Percentiles rank a stretch among this genome's conserved stretches.
phyloP scores from a whole-genome alignment of 2,888 invertebrate species.

The Cerastoderma edule region DNA sequence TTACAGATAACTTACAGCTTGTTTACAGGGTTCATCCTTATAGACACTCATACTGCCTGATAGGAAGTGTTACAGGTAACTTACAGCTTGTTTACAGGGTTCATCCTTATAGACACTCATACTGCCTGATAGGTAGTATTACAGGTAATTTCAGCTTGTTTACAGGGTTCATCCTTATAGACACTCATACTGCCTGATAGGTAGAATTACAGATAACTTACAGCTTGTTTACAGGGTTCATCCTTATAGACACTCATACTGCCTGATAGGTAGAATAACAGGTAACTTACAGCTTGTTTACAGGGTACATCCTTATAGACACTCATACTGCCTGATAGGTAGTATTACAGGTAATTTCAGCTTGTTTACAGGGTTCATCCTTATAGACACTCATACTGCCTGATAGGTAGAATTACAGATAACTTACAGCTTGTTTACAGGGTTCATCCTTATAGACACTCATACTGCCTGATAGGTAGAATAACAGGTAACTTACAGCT shows the following conservation, averaged over 20 bases:
- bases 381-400: constrained; percentile 92
- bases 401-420: constrained; percentile 90
- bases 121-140: constrained; percentile 91
- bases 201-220: constrained; percentile 88
- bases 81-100: constrained; percentile 89
- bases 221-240: constrained; percentile 91
- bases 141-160: constrained; percentile 89
- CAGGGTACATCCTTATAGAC: constrained; percentile 94
- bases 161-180: constrained; percentile 93
- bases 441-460: constrained; percentile 93
- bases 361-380: constrained; percentile 93
- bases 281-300: constrained; percentile 89
- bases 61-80: no score
- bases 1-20: constrained; percentile 87
- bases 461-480: constrained; percentile 91
- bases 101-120: constrained; percentile 94
- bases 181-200: constrained; percentile 91
- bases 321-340: constrained; percentile 90
- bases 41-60: constrained; percentile 91
- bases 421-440: constrained; percentile 89
- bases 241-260: constrained; percentile 92
- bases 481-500: constrained; percentile 87
- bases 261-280: constrained; percentile 91
- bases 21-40: constrained; percentile 94
- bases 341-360: constrained; percentile 88